These are phyloP conservation scores for Apostichopus leukothele DNA, from an alignment of 53 echinoderm and acorn worm genomes.

Conservation along the genomic window DNA sequence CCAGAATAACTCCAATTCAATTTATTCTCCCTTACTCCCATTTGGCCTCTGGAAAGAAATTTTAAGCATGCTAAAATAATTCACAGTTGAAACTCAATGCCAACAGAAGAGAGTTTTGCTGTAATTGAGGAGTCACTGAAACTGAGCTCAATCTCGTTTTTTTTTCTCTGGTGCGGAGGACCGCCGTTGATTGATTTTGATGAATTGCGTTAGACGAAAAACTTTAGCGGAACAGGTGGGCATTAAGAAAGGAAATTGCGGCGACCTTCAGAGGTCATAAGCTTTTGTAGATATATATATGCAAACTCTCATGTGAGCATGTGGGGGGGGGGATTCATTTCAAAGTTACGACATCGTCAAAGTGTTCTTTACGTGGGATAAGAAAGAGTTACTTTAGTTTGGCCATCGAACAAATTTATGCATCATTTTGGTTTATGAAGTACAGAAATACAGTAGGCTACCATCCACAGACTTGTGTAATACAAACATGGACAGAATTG, in stretches of 20 bases:
- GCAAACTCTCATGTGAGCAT: too few species aligned
- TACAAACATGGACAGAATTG: too few species aligned
- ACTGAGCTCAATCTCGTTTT: neutral
- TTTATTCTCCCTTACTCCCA: conserved; percentile 30
- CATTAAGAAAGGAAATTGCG: neutral
- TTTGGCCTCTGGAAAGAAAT: conserved; percentile 35
- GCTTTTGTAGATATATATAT: neutral
- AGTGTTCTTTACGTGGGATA: too few species aligned
- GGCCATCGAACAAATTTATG: too few species aligned
- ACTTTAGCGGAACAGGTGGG: neutral
- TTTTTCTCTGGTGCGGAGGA: neutral
- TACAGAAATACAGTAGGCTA: too few species aligned
- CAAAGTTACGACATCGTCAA: too few species aligned
- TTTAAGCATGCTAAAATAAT: conserved; percentile 40
- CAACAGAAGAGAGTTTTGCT: neutral
- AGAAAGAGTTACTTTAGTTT: too few species aligned
- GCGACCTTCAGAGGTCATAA: neutral
- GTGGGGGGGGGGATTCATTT: too few species aligned
- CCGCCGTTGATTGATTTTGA: conserved; percentile 12
- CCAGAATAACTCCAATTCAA: conserved; percentile 12
- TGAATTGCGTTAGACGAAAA: conserved; percentile 4
- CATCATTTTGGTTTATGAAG: too few species aligned
- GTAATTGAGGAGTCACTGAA: conserved; percentile 35
- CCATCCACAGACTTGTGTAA: too few species aligned
- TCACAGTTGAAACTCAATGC: conserved; percentile 36